Evolutionary conservation across 2,797 vertebrate species (phyloP), one percentile per base, ranked within the genome.

Genomic region (Staurois parvus): DNA sequence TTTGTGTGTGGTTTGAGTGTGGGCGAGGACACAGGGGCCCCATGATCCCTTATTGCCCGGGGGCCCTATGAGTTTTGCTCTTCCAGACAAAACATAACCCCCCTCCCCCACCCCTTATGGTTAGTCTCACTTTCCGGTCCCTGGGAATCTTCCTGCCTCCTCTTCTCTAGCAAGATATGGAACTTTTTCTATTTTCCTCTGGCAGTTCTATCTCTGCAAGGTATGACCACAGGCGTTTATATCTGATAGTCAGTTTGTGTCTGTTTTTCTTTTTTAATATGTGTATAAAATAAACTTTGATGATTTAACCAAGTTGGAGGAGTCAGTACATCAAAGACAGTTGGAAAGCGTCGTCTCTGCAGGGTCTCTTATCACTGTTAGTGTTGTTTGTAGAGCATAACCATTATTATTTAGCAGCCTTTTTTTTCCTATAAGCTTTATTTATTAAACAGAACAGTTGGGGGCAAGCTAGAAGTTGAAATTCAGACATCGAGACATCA

Each of bases 211-310:
- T 59, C 17, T 56, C 48, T 56, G 74, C 45, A 30, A 30, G 48
- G 30, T 11, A 70, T 29, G 42, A 42, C 75, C 30, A n/a, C 15
- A 76, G 67, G 74, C 45, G 76, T 37, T 76, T 77, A 66, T 59
- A 77, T 84, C 30, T 17, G 37, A 7, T 77, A 26, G 28, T 56
- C 72, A 67, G 42, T 34, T 66, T 69, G 81, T 40, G 66, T 37
- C 37, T 37, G 74, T 69, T 69, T 70, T 59, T 67, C 3, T 17
- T 84, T 74, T 83, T 84, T 77, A 77, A 77, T 84, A 77, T 72
- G 29, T 76, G 37, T 84, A 62, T 37, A 76, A 84, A 84, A 84
- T 77, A 72, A 77, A 77, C 74, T 84, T 84, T 84, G 82, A 84
- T 84, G 74, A 69, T 76, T 76, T 84, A 68, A 56, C 72, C 64